These are phyloP conservation scores for Manduca sexta DNA, from an alignment of 1,140 invertebrate species.

Conservation along the genomic window DNA sequence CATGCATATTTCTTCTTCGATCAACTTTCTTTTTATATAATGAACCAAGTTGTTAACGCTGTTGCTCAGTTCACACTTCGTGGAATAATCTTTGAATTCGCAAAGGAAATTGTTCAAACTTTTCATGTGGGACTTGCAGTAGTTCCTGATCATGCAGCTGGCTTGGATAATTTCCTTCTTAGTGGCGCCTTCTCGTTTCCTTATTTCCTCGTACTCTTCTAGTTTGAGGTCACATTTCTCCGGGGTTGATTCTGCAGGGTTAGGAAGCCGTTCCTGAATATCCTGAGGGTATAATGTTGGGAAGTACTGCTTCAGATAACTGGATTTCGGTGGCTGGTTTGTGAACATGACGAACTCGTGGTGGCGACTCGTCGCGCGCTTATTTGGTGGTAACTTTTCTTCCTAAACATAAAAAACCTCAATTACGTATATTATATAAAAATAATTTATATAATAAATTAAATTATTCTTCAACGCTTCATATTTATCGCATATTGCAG, in stretches of 20 bases:
- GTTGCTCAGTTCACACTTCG: slow-evolving; percentile 17
- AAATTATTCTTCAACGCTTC: too few relatives aligned
- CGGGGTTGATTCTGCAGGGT: slow-evolving; percentile 7
- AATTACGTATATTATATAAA: too few relatives aligned
- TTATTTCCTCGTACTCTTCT: slow-evolving; percentile 19
- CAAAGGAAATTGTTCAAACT: slow-evolving; percentile 19
- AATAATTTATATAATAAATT: neutral
- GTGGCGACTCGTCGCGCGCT: slow-evolving; percentile 20
- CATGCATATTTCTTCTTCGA: slow-evolving; percentile 25
- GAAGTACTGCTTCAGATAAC: slow-evolving; percentile 19
- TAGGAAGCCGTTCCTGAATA: slow-evolving; percentile 1
- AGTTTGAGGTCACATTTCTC: slow-evolving; percentile 24
- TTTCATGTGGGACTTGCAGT: slow-evolving; percentile 23
- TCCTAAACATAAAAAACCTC: too few relatives aligned
- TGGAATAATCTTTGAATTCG: slow-evolving; percentile 29
- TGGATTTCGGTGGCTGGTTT: slow-evolving; percentile 19
- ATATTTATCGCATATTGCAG: too few relatives aligned
- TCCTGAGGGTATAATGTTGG: slow-evolving; percentile 23
- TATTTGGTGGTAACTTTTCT: slow-evolving; percentile 14
- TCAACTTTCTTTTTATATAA: slow-evolving; percentile 27
- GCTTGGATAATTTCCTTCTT: slow-evolving; percentile 23
- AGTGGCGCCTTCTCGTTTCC: slow-evolving; percentile 12
- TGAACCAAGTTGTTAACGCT: slow-evolving; percentile 21
- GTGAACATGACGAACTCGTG: slow-evolving; percentile 25
- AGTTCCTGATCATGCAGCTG: slow-evolving; percentile 27